phyloP scores from a whole-genome alignment of 1,140 invertebrate genomes.

The Pseudachorutes palmiensis region DNA sequence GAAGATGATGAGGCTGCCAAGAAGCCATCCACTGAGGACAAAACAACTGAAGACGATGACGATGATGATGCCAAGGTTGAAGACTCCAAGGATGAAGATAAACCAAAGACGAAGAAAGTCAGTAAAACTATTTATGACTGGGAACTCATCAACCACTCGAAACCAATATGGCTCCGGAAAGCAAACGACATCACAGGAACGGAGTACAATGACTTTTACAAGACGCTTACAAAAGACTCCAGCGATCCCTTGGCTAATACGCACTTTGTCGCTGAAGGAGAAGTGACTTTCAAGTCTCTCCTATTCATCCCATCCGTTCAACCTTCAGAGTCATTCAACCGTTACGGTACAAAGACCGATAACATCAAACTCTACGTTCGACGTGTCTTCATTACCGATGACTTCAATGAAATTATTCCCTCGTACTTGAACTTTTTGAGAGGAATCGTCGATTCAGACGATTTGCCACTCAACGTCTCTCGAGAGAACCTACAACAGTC shows the following conservation, averaged over 20 bases:
- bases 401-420: conserved; percentile 99
- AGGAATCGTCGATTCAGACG: conserved; percentile 98
- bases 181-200: conserved; percentile 72
- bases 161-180: conserved; percentile 96
- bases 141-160: conserved; percentile 90
- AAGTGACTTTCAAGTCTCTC: conserved; percentile 95
- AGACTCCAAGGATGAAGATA: conserved; percentile 58
- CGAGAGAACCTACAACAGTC: conserved; percentile 97
- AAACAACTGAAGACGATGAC: conserved; percentile 53
- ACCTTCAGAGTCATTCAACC: conserved; percentile 86
- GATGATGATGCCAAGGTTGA: conserved; percentile 58
- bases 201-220: conserved; percentile 93
- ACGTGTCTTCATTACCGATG: conserved; percentile 97
- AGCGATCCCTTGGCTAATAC: conserved; percentile 75
- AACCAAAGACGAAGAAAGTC: conserved; percentile 84
- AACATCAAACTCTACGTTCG: conserved; percentile 95
- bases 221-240: conserved; percentile 83
- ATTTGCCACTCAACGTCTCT: conserved; percentile 95
- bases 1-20: conserved; percentile 52
- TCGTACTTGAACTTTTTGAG: conserved; percentile 91
- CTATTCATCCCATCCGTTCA: conserved; percentile 84
- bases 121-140: conserved; percentile 98
- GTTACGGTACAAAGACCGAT: conserved; percentile 87
- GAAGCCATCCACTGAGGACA: conserved; percentile 45
- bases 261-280: conserved; percentile 97